Evolutionary conservation across 2,888 invertebrate species (phyloP).

Genomic region (Atrina japonica): DNA sequence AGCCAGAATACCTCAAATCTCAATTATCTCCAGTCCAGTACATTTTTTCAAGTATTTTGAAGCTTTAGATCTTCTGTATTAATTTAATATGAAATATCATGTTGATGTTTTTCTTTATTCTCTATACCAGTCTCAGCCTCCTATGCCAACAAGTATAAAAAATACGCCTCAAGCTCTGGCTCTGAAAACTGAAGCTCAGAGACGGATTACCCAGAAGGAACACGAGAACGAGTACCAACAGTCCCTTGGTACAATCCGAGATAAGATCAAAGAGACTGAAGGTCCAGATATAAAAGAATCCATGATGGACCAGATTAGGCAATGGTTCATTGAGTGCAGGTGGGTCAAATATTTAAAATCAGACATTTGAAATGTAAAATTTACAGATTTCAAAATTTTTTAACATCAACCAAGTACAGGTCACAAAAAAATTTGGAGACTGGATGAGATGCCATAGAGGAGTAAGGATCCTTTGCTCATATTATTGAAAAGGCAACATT

Average conservation of each 20-base stretch:
- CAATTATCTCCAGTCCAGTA: too few relatives aligned
- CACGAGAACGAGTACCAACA: conserved; percentile 87
- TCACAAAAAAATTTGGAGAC: too few relatives aligned
- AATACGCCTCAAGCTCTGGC: conserved; percentile 74
- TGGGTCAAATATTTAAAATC: conserved; percentile 52
- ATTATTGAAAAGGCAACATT: too few relatives aligned
- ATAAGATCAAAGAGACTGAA: conserved; percentile 87
- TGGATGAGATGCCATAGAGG: too few relatives aligned
- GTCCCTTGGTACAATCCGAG: conserved; percentile 83
- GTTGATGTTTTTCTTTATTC: too few relatives aligned
- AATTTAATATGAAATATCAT: too few relatives aligned
- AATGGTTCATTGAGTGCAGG: conserved; percentile 92
- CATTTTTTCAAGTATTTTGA: too few relatives aligned
- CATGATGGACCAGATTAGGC: conserved; percentile 91
- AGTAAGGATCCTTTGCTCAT: too few relatives aligned
- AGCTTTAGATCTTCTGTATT: too few relatives aligned
- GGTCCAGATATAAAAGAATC: conserved; percentile 91
- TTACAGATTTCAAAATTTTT: too few relatives aligned
- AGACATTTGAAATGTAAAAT: neutral
- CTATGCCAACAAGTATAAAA: conserved; percentile 68
- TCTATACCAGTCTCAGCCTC: conserved; percentile 65
- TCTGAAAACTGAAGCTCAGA: conserved; percentile 76
- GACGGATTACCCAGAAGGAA: conserved; percentile 86
- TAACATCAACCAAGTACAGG: too few relatives aligned
- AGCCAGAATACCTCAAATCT: too few relatives aligned